Percentiles rank a stretch among this genome's conserved stretches.
These are phyloP conservation scores for Cygnus atratus DNA, from an alignment of 2,113 vertebrate genomes.

Conservation along the genomic window DNA sequence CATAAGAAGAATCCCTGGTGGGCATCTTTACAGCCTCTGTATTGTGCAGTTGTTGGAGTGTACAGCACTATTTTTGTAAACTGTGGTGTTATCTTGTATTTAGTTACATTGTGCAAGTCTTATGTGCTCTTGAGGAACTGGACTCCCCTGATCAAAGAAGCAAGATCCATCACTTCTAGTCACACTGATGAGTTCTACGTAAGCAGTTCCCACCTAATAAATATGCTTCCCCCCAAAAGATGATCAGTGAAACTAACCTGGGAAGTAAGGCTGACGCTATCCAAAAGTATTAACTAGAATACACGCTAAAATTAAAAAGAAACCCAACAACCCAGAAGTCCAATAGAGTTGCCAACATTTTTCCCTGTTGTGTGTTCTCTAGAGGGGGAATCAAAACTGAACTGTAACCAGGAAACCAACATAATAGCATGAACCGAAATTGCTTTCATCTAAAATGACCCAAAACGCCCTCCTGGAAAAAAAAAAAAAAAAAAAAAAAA, in stretches of 20 bases:
- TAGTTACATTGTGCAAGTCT: not conserved
- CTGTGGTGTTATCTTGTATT: not conserved
- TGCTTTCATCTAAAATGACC: conserved; percentile 54
- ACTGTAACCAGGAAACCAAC: conserved; percentile 32
- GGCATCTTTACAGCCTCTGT: not conserved
- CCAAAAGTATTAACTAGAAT: not conserved
- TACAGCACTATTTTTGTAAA: not conserved
- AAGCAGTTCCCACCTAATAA: not conserved
- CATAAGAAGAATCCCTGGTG: not conserved
- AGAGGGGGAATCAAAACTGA: conserved; percentile 12
- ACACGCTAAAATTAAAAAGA: conserved; percentile 10
- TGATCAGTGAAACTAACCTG: not conserved
- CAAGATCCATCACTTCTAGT: not conserved
- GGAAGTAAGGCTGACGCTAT: not conserved
- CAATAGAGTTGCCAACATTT: not conserved
- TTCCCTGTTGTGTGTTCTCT: not conserved
- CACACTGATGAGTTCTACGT: not conserved
- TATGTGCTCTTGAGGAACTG: not conserved
- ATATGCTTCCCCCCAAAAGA: not conserved
- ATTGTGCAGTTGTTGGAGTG: not conserved
- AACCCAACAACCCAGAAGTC: not conserved
- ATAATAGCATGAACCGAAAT: conserved; percentile 12
- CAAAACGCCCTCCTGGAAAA: conserved; percentile 7
- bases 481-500: too few species aligned
- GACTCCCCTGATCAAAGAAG: not conserved